Conservation (phyloP, 2,113 vertebrate species). For the Tyto alba region DNA sequence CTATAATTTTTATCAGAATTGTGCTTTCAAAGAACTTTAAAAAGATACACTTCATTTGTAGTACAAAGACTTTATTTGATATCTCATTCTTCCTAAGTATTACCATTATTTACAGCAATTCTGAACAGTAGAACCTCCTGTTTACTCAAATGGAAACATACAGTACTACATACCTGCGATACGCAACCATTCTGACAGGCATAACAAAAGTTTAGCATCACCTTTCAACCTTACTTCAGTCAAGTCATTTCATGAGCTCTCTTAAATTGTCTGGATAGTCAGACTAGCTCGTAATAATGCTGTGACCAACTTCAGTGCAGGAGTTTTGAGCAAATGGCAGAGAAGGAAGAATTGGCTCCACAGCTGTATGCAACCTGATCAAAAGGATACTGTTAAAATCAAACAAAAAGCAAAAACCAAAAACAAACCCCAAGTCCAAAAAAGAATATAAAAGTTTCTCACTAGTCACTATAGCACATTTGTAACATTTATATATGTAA, state of each 20-base stretch:
- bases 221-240: background rate
- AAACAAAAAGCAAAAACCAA: no score
- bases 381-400: no score
- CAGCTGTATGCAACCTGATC: background rate
- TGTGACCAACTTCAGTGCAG: background rate
- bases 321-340: background rate
- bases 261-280: background rate
- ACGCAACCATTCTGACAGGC: background rate
- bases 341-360: background rate
- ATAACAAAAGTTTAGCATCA: background rate
- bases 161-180: background rate
- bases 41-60: background rate
- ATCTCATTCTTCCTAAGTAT: background rate
- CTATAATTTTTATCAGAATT: background rate
- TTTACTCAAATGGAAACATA: background rate
- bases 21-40: background rate
- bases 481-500: background rate
- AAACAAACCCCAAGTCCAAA: background rate
- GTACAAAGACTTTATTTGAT: background rate
- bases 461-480: background rate
- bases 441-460: background rate
- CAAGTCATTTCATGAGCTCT: background rate
- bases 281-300: accelerated
- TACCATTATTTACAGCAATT: background rate
- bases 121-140: background rate